Percentiles rank a stretch among this genome's conserved stretches.
Conservation (phyloP, 1,140 invertebrate species). For the Steinernema khuongi region DNA sequence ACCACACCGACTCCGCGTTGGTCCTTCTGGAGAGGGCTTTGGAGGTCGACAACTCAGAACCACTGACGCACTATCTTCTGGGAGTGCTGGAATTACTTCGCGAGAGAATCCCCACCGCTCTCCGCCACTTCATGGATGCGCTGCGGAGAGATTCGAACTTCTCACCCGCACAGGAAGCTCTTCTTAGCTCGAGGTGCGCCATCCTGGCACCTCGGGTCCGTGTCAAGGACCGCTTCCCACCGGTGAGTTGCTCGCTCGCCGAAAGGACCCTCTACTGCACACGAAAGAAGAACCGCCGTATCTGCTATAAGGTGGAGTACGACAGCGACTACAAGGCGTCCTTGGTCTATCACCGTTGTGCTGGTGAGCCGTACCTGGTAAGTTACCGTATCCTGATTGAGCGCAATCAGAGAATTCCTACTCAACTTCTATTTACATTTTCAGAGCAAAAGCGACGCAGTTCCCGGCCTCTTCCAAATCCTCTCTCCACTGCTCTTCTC, state of each 20-base stretch:
- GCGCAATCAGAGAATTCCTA: background rate
- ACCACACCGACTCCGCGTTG: background rate
- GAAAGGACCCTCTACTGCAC: background rate
- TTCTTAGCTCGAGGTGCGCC: background rate
- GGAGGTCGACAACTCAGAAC: background rate
- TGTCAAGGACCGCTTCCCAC: background rate
- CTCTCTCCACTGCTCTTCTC: conserved; percentile 37
- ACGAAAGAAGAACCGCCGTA: background rate
- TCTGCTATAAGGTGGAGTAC: background rate
- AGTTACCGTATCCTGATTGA: too few species aligned
- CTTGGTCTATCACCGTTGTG: background rate
- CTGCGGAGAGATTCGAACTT: background rate
- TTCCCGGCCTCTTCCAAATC: conserved; percentile 20
- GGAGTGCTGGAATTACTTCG: background rate
- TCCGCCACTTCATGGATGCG: background rate
- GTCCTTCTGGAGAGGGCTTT: background rate
- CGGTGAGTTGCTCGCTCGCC: background rate
- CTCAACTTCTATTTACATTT: background rate
- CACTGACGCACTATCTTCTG: background rate
- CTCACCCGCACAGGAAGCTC: background rate
- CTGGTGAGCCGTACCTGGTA: background rate
- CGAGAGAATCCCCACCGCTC: background rate
- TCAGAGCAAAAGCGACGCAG: conserved; percentile 23
- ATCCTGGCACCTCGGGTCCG: background rate
- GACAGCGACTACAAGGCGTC: background rate